Evolutionary conservation across 2,797 vertebrate genomes (phyloP).

Genomic region (Oryzias sinensis): DNA sequence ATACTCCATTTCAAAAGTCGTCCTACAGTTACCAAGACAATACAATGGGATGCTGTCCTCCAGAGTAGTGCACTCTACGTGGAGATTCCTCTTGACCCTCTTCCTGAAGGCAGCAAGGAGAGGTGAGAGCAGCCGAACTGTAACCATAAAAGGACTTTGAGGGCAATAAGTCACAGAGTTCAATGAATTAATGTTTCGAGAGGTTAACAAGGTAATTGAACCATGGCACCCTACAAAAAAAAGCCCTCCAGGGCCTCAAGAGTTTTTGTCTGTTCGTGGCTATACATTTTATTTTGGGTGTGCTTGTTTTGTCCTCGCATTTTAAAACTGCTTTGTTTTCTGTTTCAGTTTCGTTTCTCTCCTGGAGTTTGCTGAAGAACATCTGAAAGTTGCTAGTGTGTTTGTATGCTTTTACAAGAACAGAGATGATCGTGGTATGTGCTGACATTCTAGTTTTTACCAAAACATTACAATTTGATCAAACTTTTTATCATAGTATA

Average conservation of each 20-base stretch:
- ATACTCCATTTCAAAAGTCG: slow-evolving; percentile 83
- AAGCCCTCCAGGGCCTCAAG: no score
- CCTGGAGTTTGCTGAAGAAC: slow-evolving; percentile 84
- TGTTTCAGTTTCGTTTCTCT: slow-evolving; percentile 77
- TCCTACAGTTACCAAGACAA: slow-evolving; percentile 71
- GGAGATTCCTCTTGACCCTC: slow-evolving; percentile 78
- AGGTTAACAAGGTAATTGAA: no score
- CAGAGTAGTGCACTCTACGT: slow-evolving; percentile 77
- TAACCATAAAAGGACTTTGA: neutral
- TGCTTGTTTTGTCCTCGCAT: neutral
- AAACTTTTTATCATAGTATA: neutral
- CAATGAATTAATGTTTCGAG: no score
- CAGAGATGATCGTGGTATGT: slow-evolving; percentile 82
- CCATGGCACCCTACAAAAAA: no score
- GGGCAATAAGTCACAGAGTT: no score
- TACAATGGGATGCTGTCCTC: slow-evolving; percentile 80
- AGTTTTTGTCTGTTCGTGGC: neutral
- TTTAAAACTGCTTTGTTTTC: slow-evolving; percentile 3
- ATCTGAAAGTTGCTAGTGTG: slow-evolving; percentile 82
- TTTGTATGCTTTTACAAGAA: slow-evolving; percentile 87
- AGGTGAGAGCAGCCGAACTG: slow-evolving; percentile 60
- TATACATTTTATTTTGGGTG: neutral
- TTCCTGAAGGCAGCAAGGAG: slow-evolving; percentile 85
- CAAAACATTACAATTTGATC: neutral
- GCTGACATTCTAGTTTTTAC: neutral